These are phyloP conservation scores for Parambassis ranga DNA, from an alignment of 2,797 vertebrate genomes.

Conservation along the genomic window DNA sequence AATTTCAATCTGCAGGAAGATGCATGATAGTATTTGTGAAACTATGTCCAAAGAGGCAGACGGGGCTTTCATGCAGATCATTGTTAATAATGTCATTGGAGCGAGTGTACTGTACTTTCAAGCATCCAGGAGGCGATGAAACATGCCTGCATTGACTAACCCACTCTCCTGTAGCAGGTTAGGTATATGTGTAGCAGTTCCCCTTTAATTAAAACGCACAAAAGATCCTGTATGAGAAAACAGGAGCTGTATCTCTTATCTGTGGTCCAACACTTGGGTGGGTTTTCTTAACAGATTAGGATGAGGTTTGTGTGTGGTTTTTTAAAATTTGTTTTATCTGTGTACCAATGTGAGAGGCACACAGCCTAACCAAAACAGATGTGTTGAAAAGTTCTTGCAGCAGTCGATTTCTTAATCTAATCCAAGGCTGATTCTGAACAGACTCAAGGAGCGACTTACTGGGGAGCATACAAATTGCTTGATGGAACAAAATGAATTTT, in stretches of 20 bases:
- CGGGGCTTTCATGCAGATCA: not conserved
- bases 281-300: constrained; percentile 24
- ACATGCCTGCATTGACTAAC: not conserved
- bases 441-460: constrained; percentile 24
- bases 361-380: constrained; percentile 22
- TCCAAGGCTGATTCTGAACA: constrained; percentile 26
- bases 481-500: constrained; percentile 52
- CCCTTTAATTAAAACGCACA: not conserved
- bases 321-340: constrained; percentile 2
- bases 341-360: constrained; percentile 3
- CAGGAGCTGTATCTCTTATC: not conserved
- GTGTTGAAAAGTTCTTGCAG: constrained; percentile 30
- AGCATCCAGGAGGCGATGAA: not conserved
- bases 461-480: constrained; percentile 53
- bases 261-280: not conserved
- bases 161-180: not conserved
- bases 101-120: too few species aligned
- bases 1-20: too few species aligned
- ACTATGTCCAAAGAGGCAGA: too few species aligned
- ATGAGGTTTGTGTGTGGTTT: not conserved
- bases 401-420: constrained; percentile 47
- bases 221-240: not conserved
- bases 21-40: too few species aligned
- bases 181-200: not conserved
- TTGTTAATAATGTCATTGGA: not conserved